A percentile compares a stretch with the other conserved stretches of the same genome.
phyloP scores from a whole-genome alignment of 2,797 vertebrate species.

The Perodicticus potto region DNA sequence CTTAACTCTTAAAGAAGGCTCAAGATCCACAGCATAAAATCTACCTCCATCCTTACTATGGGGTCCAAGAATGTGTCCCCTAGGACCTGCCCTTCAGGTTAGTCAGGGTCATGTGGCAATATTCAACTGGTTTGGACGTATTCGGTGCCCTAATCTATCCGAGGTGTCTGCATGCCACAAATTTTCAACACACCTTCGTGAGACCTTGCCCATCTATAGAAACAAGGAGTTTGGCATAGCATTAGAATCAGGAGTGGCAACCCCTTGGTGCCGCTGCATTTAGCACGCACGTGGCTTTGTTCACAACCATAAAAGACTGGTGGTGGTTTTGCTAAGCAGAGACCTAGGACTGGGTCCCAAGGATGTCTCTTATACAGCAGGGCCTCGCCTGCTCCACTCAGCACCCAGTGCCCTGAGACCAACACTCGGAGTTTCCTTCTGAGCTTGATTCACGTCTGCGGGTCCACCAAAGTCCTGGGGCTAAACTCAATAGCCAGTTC shows the following conservation, averaged over 20 bases:
- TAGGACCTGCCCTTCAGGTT: background rate
- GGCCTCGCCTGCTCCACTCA: background rate
- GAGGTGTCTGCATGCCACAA: background rate
- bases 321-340: conserved; percentile 19
- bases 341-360: background rate
- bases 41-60: conserved; percentile 21
- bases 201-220: conserved; percentile 8
- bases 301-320: conserved; percentile 23
- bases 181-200: background rate
- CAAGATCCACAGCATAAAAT: conserved; percentile 5
- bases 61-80: background rate
- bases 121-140: background rate
- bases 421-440: conserved; percentile 24
- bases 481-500: background rate
- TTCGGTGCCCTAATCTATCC: background rate
- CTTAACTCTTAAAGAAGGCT: conserved; percentile 26
- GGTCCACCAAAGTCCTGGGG: background rate
- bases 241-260: background rate
- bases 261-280: background rate
- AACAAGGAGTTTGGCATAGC: background rate
- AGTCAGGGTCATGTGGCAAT: conserved; percentile 11
- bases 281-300: background rate
- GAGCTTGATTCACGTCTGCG: background rate
- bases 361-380: background rate
- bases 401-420: background rate